These are phyloP conservation scores for Diploptera punctata DNA, from an alignment of 2,888 invertebrate species.

Conservation along the genomic window DNA sequence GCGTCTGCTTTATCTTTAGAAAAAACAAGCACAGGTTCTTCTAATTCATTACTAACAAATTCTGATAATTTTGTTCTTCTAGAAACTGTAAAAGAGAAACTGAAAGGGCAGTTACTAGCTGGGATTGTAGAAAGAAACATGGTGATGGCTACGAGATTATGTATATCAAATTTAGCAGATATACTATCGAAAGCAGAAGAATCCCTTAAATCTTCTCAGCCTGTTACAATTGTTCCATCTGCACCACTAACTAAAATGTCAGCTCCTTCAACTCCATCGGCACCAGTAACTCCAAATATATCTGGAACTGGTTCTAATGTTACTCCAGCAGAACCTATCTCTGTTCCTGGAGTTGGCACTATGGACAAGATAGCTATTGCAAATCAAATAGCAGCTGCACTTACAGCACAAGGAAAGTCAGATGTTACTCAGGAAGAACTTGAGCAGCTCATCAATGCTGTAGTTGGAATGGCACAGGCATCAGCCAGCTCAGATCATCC, in stretches of 20 bases:
- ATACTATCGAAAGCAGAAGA: constrained; percentile 69
- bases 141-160: constrained; percentile 73
- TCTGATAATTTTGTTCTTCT: constrained; percentile 74
- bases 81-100: constrained; percentile 85
- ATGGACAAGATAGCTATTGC: constrained; percentile 83
- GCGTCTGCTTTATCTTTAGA: constrained; percentile 80
- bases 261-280: constrained; percentile 50
- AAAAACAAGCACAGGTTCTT: constrained; percentile 74
- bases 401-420: constrained; percentile 80
- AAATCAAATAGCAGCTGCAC: constrained; percentile 78
- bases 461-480: constrained; percentile 73
- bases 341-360: constrained; percentile 74
- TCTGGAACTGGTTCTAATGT: no score
- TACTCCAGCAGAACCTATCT: constrained; percentile 52
- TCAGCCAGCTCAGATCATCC: constrained; percentile 60
- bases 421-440: constrained; percentile 81
- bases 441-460: constrained; percentile 79
- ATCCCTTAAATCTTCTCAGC: constrained; percentile 15
- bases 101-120: constrained; percentile 70
- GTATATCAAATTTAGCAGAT: constrained; percentile 78
- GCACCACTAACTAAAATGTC: not conserved
- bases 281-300: constrained; percentile 52
- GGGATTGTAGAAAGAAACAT: constrained; percentile 68
- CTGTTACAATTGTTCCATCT: not conserved
- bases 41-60: constrained; percentile 74